These are phyloP conservation scores for Pongo pygmaeus DNA, from an alignment of 2,113 vertebrate genomes.

Conservation along the genomic window DNA sequence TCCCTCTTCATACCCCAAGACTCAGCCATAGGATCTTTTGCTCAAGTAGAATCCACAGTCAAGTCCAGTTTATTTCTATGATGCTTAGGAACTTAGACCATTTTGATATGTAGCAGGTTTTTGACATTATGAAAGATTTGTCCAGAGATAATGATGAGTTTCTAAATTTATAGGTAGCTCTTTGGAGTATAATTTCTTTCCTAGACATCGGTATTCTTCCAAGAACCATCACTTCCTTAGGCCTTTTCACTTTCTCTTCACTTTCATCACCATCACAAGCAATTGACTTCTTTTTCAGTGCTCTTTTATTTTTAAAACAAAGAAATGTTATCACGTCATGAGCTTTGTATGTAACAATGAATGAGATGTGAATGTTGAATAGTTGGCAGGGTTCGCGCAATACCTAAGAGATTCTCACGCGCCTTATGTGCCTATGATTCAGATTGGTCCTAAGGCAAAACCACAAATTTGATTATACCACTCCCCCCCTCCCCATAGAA, in stretches of 20 bases:
- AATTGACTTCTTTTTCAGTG: constrained; percentile 21
- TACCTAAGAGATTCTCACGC: not conserved
- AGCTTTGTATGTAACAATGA: not conserved
- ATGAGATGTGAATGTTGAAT: not conserved
- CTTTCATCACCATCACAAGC: not conserved
- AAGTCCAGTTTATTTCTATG: not conserved
- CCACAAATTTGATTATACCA: not conserved
- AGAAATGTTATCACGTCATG: not conserved
- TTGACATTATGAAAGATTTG: not conserved
- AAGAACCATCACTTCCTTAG: not conserved
- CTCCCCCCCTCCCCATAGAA: not conserved
- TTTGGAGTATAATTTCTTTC: not conserved
- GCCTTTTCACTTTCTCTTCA: not conserved
- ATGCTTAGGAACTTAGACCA: not conserved
- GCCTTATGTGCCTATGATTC: not conserved
- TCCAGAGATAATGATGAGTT: not conserved
- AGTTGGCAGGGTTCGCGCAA: not conserved
- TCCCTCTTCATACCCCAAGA: not conserved
- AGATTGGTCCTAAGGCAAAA: not conserved
- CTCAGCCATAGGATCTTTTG: not conserved
- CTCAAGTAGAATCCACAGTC: not conserved
- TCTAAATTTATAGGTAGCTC: not conserved
- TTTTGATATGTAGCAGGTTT: not conserved
- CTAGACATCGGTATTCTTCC: not conserved
- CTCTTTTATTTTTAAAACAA: constrained; percentile 36